phyloP scores from a whole-genome alignment of 2,113 vertebrate genomes.

The Leptodactylus fuscus region DNA sequence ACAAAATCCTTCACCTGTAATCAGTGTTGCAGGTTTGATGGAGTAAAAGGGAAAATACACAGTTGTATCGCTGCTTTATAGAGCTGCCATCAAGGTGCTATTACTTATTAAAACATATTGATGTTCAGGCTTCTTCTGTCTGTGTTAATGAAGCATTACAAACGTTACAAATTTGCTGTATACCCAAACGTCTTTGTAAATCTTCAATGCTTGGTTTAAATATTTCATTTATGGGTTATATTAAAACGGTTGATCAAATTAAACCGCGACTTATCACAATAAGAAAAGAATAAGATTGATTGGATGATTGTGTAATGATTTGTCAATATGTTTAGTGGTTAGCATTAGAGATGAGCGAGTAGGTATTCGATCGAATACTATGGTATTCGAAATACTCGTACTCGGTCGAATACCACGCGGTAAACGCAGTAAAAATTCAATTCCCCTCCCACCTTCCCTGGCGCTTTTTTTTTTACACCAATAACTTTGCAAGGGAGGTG shows the following conservation, averaged over 20 bases:
- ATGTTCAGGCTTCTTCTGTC: slow-evolving; percentile 13
- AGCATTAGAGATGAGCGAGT: too few relatives aligned
- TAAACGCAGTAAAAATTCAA: too few relatives aligned
- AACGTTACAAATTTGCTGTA: slow-evolving; percentile 1
- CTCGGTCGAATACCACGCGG: too few relatives aligned
- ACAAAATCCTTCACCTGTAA: slow-evolving; percentile 50
- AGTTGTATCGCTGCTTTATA: background rate
- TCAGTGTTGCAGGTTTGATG: slow-evolving; percentile 29
- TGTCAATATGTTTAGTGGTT: too few relatives aligned
- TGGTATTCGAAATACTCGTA: too few relatives aligned
- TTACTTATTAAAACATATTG: slow-evolving; percentile 45
- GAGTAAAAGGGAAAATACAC: slow-evolving; percentile 4
- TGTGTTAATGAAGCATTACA: slow-evolving; percentile 43
- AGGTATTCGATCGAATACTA: too few relatives aligned
- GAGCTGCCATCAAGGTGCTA: background rate
- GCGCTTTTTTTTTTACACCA: too few relatives aligned
- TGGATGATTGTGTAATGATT: too few relatives aligned
- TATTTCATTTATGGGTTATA: background rate
- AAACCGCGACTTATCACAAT: background rate
- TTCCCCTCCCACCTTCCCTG: too few relatives aligned
- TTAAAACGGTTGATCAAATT: background rate
- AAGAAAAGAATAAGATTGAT: background rate
- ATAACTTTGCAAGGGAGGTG: too few relatives aligned
- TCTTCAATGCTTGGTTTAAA: background rate
- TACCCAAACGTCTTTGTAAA: slow-evolving; percentile 4